Percentiles rank a stretch among this genome's conserved stretches.
Evolutionary conservation across 1,140 invertebrate genomes (phyloP).

Genomic region (Ruditapes philippinarum): DNA sequence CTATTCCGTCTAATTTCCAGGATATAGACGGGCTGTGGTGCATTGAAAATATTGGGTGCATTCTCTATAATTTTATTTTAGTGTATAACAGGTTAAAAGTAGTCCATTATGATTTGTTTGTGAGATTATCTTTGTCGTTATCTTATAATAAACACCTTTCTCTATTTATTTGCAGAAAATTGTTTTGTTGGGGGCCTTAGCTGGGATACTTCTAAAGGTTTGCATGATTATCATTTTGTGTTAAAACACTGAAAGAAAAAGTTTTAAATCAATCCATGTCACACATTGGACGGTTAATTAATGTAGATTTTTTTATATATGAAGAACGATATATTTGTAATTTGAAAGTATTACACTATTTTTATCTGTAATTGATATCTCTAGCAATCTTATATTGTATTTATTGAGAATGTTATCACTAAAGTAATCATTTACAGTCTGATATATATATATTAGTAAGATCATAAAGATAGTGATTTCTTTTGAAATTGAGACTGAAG

Average conservation of each 20-base stretch:
- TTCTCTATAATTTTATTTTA: neutral
- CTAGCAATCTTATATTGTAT: neutral
- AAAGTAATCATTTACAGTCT: too few relatives aligned
- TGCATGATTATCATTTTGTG: too few relatives aligned
- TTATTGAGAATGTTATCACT: too few relatives aligned
- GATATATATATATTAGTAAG: too few relatives aligned
- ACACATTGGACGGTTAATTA: neutral
- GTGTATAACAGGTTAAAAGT: neutral
- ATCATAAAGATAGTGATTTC: too few relatives aligned
- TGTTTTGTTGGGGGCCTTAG: constrained; percentile 98
- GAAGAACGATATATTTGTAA: neutral
- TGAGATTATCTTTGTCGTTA: neutral
- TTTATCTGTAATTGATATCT: neutral
- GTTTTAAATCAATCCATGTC: too few relatives aligned
- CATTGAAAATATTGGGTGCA: neutral
- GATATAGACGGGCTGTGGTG: neutral
- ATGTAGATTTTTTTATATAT: neutral
- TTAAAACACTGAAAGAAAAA: too few relatives aligned
- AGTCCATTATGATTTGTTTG: neutral
- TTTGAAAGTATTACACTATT: neutral
- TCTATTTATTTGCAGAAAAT: constrained; percentile 92
- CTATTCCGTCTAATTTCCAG: neutral
- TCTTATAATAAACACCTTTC: neutral
- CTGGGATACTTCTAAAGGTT: constrained; percentile 98
- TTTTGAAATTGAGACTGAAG: too few relatives aligned